Percentiles rank a stretch among this genome's conserved stretches.
These are phyloP conservation scores for Tamias sibiricus DNA, from an alignment of 2,113 vertebrate genomes.

Conservation along the genomic window DNA sequence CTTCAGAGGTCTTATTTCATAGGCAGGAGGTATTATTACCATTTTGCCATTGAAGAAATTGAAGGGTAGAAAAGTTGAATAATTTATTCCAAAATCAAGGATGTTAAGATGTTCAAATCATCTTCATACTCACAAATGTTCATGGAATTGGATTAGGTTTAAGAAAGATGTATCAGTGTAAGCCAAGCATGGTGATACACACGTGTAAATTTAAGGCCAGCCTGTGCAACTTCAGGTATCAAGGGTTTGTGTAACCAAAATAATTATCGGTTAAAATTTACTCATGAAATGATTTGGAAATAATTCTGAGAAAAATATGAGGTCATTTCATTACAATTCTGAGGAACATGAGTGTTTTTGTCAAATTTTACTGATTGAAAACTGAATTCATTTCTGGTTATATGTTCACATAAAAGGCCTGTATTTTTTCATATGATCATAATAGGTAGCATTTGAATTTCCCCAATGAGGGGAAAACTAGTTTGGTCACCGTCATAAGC, in stretches of 20 bases:
- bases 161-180: neutral
- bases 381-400: neutral
- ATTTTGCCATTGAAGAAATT: conserved; percentile 18
- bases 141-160: neutral
- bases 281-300: conserved; percentile 1
- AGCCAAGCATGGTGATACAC: neutral
- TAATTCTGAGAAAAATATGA: conserved; percentile 9
- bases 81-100: conserved; percentile 19
- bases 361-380: conserved; percentile 38
- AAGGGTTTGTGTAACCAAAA: conserved; percentile 38
- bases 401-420: neutral
- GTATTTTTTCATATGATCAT: neutral
- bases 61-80: neutral
- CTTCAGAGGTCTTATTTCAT: conserved; percentile 10
- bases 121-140: neutral
- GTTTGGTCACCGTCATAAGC: neutral
- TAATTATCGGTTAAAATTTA: conserved; percentile 42
- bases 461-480: neutral
- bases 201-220: no score
- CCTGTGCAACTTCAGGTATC: neutral
- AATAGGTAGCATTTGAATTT: neutral
- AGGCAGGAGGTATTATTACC: neutral
- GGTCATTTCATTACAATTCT: conserved; percentile 33
- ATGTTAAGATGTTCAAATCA: neutral
- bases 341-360: neutral